These are phyloP conservation scores for Metalampra italica DNA, from an alignment of 2,888 invertebrate species.

Conservation along the genomic window DNA sequence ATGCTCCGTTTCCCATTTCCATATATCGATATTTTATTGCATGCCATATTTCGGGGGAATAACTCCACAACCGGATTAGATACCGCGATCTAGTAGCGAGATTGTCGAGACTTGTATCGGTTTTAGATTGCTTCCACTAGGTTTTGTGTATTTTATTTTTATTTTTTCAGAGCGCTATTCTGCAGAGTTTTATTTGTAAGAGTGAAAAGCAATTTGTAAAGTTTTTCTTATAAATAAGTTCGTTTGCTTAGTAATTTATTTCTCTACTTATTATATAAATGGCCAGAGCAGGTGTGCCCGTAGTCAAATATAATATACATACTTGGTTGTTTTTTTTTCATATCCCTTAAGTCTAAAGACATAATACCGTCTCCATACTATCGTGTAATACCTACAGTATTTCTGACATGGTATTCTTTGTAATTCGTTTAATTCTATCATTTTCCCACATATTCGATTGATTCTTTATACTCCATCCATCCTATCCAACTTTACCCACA, in stretches of 20 bases:
- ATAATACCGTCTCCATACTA: background rate
- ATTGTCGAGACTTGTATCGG: slow-evolving; percentile 47
- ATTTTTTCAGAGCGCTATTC: slow-evolving; percentile 10
- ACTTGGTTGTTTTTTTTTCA: background rate
- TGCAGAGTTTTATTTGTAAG: background rate
- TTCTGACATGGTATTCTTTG: background rate
- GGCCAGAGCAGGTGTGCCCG: too few species aligned
- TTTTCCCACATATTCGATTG: too few species aligned
- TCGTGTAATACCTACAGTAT: background rate
- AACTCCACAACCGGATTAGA: slow-evolving; percentile 49
- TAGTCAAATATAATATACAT: too few species aligned
- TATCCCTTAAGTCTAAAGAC: too few species aligned
- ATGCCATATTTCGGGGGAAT: slow-evolving; percentile 62
- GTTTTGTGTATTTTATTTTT: slow-evolving; percentile 23
- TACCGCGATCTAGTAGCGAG: slow-evolving; percentile 46
- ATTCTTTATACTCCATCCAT: background rate
- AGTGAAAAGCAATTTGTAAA: background rate
- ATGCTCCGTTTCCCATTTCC: slow-evolving; percentile 55
- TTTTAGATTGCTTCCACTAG: slow-evolving; percentile 56
- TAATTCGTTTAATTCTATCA: background rate
- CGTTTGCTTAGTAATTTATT: background rate
- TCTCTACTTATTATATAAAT: background rate
- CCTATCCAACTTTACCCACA: background rate
- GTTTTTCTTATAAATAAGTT: background rate
- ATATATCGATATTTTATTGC: slow-evolving; percentile 60